Conservation (phyloP, 2,113 vertebrate species). For the Xenopus laevis region DNA sequence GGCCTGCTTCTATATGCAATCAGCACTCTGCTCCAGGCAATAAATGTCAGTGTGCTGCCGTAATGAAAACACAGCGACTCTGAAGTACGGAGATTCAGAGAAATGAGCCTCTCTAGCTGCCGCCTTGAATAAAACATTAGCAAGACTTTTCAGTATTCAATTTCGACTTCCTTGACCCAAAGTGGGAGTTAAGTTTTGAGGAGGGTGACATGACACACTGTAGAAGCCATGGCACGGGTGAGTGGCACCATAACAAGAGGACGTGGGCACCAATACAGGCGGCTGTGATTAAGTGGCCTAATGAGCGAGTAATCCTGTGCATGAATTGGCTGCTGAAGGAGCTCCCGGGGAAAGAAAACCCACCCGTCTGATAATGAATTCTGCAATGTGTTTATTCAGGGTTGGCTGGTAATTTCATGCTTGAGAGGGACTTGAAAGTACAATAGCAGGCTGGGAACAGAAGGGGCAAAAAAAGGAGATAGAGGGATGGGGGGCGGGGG, state of each 20-base stretch:
- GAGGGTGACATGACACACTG: too few species aligned
- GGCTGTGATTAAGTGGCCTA: background rate
- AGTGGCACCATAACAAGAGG: background rate
- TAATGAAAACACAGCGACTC: too few species aligned
- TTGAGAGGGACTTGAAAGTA: conserved; percentile 12
- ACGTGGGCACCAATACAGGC: background rate
- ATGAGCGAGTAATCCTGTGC: background rate
- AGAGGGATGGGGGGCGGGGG: background rate
- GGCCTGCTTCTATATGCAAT: too few species aligned
- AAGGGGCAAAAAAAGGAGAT: conserved; percentile 12
- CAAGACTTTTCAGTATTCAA: too few species aligned
- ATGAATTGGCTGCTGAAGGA: background rate
- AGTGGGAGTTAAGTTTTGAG: too few species aligned
- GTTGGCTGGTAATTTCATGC: conserved; percentile 31
- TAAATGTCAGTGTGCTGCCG: too few species aligned
- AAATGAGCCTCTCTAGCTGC: too few species aligned
- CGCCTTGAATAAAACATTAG: too few species aligned
- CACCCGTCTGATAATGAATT: conserved; percentile 14
- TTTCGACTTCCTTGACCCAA: too few species aligned
- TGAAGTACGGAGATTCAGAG: too few species aligned
- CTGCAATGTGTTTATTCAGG: conserved; percentile 33
- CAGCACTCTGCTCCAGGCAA: too few species aligned
- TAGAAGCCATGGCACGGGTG: background rate
- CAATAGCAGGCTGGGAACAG: background rate
- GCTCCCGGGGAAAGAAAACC: background rate